Base-by-base conservation (phyloP, 2,888 invertebrate species). In the Polyommatus icarus region DNA sequence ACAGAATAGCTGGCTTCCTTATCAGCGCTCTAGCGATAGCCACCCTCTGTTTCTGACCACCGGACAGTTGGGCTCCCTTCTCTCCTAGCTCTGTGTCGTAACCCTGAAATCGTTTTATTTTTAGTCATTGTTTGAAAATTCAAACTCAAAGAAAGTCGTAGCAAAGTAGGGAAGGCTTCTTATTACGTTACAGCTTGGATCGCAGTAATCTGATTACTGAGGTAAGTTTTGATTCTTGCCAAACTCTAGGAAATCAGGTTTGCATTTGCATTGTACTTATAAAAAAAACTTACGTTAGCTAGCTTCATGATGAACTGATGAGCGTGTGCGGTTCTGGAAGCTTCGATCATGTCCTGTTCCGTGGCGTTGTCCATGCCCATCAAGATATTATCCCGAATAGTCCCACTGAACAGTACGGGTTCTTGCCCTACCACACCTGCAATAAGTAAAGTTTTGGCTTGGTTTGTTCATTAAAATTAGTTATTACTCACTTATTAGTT, bases 401-500 rank as follows among this genome's bases (percentile, higher is more conserved):
- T 96, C 76, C 97, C 96, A 82, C 96, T 96, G 93, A 98, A 98
- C 54, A 98, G 94, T 18, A 97, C 96, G 0, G 98, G 98, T 85
- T 98, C 98, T 88, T 98, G 98, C 0, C 98, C 97, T 12, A 98
- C 98, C 72, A 98, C 95, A n/a, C 98, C 94, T 94, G 85, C 32
- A 72, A 57, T 46, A 20, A 61, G 10, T 24, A 20, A 61, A 46
- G 46, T 46, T 46, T 46, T 46, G 46, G 24, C 1, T 24, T 24
- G 24, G 24, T 24, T 24, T 24, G 24, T 24, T 24, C 24, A 24
- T 24, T 24, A 1, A 24, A 1, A 24, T 46, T 46, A 36, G 36
- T 36, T 36, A 36, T 46, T 46, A 40, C 3, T 40, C n/a, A n/a
- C n/a, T n/a, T n/a, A 24, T 46, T 46, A 36, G 36, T 36, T 36